These are phyloP conservation scores for Bugulina stolonifera DNA, from an alignment of 2,888 invertebrate genomes.

Conservation along the genomic window DNA sequence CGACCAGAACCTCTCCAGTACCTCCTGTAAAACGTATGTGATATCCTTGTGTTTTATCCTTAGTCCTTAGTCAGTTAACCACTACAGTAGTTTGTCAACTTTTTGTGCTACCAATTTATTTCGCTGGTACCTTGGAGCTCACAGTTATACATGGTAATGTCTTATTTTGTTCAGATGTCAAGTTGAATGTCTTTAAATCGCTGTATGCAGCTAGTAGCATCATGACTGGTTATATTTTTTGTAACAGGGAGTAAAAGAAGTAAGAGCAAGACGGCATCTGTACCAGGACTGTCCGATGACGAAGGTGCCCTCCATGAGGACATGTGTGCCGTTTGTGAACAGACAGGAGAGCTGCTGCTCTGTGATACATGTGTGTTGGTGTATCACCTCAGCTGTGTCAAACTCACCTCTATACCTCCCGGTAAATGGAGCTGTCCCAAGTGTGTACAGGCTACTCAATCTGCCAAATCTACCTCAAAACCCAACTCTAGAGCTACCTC, in stretches of 20 bases:
- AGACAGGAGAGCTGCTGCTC: conserved; percentile 39
- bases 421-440: conserved; percentile 50
- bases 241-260: not conserved
- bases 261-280: not conserved
- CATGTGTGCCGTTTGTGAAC: conserved; percentile 37
- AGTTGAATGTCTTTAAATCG: too few relatives aligned
- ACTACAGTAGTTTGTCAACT: too few relatives aligned
- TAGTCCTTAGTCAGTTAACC: too few relatives aligned
- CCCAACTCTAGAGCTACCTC: not conserved
- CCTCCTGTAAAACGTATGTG: not conserved
- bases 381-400: conserved; percentile 50
- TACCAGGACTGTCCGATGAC: not conserved
- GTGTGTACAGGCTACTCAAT: conserved; percentile 31
- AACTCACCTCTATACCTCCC: conserved; percentile 37
- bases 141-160: too few relatives aligned
- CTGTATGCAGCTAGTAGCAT: too few relatives aligned
- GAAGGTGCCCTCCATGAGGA: conserved; percentile 34
- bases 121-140: too few relatives aligned
- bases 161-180: too few relatives aligned
- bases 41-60: too few relatives aligned
- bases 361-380: conserved; percentile 52
- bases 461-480: not conserved
- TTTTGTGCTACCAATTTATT: too few relatives aligned
- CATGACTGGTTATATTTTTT: not conserved
- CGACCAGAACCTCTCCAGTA: not conserved